Percentiles rank a stretch among this genome's conserved stretches.
Evolutionary conservation across 2,113 vertebrate genomes (phyloP).

Genomic region (Corydoras sp.): DNA sequence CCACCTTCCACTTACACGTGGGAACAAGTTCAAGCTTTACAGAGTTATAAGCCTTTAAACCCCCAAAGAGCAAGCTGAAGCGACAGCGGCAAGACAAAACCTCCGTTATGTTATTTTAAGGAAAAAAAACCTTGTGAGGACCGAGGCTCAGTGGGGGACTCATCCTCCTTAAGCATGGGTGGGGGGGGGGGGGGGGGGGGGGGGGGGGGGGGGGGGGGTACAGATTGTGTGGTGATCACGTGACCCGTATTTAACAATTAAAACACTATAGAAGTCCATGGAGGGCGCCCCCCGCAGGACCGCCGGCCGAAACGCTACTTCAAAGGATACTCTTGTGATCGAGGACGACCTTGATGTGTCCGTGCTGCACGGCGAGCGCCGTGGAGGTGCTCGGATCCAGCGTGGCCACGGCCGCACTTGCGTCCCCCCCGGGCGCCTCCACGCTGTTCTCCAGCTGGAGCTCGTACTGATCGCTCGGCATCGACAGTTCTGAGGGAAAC

Average conservation of each 20-base stretch:
- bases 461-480: constrained; percentile 90
- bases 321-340: constrained; percentile 73
- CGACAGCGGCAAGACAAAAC: too few species aligned
- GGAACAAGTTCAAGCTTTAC: too few species aligned
- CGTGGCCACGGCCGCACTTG: constrained; percentile 60
- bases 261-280: neutral
- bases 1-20: too few species aligned
- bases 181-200: too few species aligned
- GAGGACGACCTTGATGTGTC: constrained; percentile 67
- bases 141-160: too few species aligned
- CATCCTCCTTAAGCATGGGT: too few species aligned
- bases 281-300: neutral
- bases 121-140: too few species aligned
- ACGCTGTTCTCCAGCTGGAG: constrained; percentile 82
- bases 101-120: too few species aligned
- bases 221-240: too few species aligned
- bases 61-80: neutral
- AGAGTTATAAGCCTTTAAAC: neutral
- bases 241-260: too few species aligned
- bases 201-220: too few species aligned
- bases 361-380: constrained; percentile 59
- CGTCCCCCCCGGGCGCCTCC: constrained; percentile 56
- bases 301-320: too few species aligned
- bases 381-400: constrained; percentile 71
- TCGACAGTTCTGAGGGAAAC: constrained; percentile 68